Conservation (phyloP, 2,113 vertebrate species). For the Campylomormyrus numenius region DNA sequence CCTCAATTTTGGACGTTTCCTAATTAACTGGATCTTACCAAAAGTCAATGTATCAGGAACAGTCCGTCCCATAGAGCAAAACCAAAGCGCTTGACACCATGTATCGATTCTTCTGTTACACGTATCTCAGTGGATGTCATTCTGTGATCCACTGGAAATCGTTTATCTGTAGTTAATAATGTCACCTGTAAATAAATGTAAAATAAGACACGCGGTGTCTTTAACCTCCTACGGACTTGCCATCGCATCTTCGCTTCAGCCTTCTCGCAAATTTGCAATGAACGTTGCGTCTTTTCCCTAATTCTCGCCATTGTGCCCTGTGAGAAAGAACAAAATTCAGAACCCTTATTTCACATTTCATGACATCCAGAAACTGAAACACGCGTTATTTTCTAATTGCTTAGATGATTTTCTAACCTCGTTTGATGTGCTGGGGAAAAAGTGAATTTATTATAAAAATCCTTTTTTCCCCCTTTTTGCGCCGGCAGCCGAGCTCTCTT, state of each 20-base stretch:
- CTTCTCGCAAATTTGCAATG: background rate
- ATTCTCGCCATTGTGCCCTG: background rate
- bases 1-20: background rate
- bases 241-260: background rate
- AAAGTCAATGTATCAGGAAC: background rate
- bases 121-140: background rate
- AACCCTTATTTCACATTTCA: background rate
- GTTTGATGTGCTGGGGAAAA: background rate
- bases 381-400: background rate
- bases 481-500: background rate
- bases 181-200: background rate
- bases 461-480: background rate
- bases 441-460: background rate
- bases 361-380: background rate
- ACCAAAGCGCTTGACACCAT: background rate
- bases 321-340: background rate
- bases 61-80: background rate
- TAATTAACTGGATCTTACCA: background rate
- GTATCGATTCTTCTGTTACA: background rate
- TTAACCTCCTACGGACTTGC: background rate
- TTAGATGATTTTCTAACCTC: background rate
- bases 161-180: background rate
- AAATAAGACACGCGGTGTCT: background rate
- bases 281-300: background rate
- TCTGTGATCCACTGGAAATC: background rate